Base-by-base conservation (phyloP, 2,113 vertebrate genomes). In the Rhabdornis inornatus region DNA sequence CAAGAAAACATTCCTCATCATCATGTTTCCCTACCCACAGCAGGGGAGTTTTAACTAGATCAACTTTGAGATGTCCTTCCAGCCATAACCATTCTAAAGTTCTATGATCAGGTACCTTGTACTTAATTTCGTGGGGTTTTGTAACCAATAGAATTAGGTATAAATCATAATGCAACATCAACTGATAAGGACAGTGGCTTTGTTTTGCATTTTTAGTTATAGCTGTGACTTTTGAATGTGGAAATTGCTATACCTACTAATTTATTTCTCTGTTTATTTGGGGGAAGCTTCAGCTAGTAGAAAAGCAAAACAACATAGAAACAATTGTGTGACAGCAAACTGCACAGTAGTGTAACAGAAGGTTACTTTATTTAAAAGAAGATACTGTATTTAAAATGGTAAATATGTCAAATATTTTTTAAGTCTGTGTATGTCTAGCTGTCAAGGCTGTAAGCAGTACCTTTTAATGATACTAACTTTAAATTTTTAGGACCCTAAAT, bases 121-220 rank as follows among this genome's bases (percentile, higher is more conserved):
- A 35, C 9, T 75, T 81, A 35, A 31, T 83, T 87, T 75, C 53
- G 79, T 30, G 6, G 66, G 52, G 45, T 77, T 42, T 70, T 3
- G 24, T 87, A 64, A 55, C 9, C 25, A 92, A 3, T n/a, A 44
- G 31, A 53, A 37, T 74, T 66, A 80, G 47, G 4, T 39, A 25
- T 39, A 20, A 40, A 35, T 5, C 22, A 37, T 55, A 10, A 70
- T 82, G 17, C 0, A 13, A 20, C 22, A 52, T 55, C 68, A 68
- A 0, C 68, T 66, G 23, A 56, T 37, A 50, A 22, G 60, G 50
- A 50, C 81, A 83, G 10, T 53, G 22, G 21, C 45, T 81, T 50
- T 60, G 53, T 45, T 65, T 85, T 83, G 21, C 45, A 64, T 79
- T 95, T 90, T 86, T 95, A 96, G 92, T 94, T 59, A 87, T 7